phyloP scores from a whole-genome alignment of 2,888 invertebrate species.

The Pristionchus mayeri region DNA sequence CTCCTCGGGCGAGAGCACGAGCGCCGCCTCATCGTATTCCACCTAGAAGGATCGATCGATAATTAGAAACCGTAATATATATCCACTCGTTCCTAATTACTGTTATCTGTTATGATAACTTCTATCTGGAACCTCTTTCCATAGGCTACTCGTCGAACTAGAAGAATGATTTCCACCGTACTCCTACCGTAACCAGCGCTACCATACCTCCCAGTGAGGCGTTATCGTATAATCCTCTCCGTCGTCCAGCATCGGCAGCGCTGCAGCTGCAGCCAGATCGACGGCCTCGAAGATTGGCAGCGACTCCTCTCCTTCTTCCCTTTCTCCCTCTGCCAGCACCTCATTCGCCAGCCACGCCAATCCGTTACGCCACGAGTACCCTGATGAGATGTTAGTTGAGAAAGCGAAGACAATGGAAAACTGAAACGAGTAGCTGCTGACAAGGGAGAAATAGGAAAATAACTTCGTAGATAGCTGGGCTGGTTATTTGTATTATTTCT shows the following conservation, averaged over 20 bases:
- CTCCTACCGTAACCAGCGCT: no score
- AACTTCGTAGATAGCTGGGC: no score
- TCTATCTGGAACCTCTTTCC: neutral
- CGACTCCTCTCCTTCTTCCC: neutral
- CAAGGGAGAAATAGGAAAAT: no score
- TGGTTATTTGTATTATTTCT: no score
- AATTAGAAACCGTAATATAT: neutral
- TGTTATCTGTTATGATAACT: no score
- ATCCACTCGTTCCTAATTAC: no score
- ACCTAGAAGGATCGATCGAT: neutral
- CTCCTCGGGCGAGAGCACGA: neutral
- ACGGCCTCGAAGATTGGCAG: neutral
- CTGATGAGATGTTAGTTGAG: no score
- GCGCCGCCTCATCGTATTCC: neutral
- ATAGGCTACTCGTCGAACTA: no score
- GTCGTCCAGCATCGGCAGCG: conserved; percentile 42
- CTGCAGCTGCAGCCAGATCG: neutral
- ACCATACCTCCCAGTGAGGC: conserved; percentile 45
- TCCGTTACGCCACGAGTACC: conserved; percentile 46
- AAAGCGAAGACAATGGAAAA: no score
- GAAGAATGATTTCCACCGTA: neutral
- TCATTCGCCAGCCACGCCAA: conserved; percentile 40
- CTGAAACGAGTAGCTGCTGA: no score
- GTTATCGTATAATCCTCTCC: conserved; percentile 37
- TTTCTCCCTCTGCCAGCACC: neutral